Evolutionary conservation across 2,113 vertebrate species (phyloP), one percentile per base, ranked within the genome.

Genomic region (Lagopus leucura): DNA sequence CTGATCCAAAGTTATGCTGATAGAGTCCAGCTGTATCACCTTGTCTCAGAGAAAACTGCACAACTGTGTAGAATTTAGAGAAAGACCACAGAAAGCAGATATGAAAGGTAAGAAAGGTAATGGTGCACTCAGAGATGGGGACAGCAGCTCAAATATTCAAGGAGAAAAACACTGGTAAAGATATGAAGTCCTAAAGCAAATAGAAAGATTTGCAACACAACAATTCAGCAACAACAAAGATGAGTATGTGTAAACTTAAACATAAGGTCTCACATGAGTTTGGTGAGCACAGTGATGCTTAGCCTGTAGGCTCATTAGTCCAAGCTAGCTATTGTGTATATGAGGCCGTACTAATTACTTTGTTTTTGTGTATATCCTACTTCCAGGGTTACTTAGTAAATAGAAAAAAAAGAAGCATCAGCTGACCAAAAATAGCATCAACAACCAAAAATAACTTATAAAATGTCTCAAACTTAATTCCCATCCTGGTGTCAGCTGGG

Each of bases 21-120:
- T 13, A 11, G 7, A 77, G 9, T 30, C 27, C 36, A 90, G n/a
- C 30, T 86, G 13, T 40, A 77, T 11, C 48, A 48, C 4, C 10
- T 40, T 0, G 0, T 5, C 18, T 60, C 40, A 63, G 61, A 58
- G 34, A 71, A 88, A 86, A 83, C 6, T 14, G 45, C 5, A 27
- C 30, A 63, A 18, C 40, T 74, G 65, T 12, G 12, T 18, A 32
- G 36, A 67, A 63, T 18, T 66, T 45, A 0, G 3, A 58, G 24
- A 30, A 93, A 77, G 30, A 36, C 19, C 38, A 43, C 15, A 58
- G 42, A 75, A 82, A 87, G 30, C 42, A 48, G 11, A 10, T 28
- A 71, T 20, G 65, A 83, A 45, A 2, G 4, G 28, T 47, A 64
- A 38, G 34, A 77, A 71, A 71, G 10, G 2, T 34, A 47, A 72